Evolutionary conservation across 2,888 invertebrate genomes (phyloP), one percentile per base, ranked within the genome.

Genomic region (Cheilosia vulpina): DNA sequence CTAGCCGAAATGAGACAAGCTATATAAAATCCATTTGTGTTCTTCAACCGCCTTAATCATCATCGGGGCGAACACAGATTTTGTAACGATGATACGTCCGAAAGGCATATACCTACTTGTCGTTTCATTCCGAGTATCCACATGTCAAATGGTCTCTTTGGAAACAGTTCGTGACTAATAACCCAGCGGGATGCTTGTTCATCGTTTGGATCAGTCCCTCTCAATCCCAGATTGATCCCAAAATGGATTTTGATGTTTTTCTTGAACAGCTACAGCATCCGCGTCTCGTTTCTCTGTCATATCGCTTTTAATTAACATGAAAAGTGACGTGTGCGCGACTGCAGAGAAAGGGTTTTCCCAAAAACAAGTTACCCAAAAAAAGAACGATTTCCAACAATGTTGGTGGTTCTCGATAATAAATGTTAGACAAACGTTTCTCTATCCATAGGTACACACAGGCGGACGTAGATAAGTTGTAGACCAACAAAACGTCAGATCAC

Each of bases 131-230:
- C n/a, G 4, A 47, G 47, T 38, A 47, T 58, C 21, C 52, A 38
- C 52, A 34, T 76, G 68, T 60, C 66, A 55, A 57, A 45, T 34
- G 57, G 57, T 7, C 50, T 57, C 24, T 75, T 15, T 24, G 38
- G 38, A 55, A 65, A 90, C 88, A 89, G 89, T 88, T 90, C 91
- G 89, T 91, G 91, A 90, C 91, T 91, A 91, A 92, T 90, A 90
- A 89, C 90, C 89, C 89, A 87, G 88, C 90, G 91, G 92, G 89
- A 83, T 57, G 55, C 58, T 60, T 72, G 47, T 57, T 50, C 71
- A 66, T 66, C 55, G 53, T 38, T 69, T 66, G 50, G 45, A 60
- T 78, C 78, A 73, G 90, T 89, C 78, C 31, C 21, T 68, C 69
- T 68, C 81, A 65, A 87, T 82, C 69, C 47, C 45, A 75, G 77